Percentiles rank a stretch among this genome's conserved stretches.
Conservation (phyloP, 2,888 invertebrate genomes). For the Cactoblastis cactorum region DNA sequence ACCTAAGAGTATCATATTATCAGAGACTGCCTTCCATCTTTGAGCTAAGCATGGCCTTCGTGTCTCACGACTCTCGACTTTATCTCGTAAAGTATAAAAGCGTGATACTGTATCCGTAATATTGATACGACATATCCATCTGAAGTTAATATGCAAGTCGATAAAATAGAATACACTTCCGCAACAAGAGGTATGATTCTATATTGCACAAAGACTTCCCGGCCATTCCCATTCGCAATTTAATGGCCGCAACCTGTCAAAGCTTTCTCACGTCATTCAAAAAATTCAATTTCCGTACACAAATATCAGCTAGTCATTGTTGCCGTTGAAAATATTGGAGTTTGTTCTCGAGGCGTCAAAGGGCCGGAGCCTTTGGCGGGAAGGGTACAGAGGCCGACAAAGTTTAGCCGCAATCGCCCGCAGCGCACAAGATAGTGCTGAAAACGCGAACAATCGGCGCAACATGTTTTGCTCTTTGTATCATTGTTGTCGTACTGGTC, state of each 20-base stretch:
- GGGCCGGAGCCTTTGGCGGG: constrained; percentile 46
- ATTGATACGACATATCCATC: neutral
- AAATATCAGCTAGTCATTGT: constrained; percentile 74
- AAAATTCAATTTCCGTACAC: constrained; percentile 79
- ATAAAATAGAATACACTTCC: constrained; percentile 33
- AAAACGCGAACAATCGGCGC: constrained; percentile 64
- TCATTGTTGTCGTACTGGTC: constrained; percentile 49
- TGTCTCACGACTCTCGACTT: no score
- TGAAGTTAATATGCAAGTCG: constrained; percentile 7
- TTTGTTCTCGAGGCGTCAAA: constrained; percentile 48
- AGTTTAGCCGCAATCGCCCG: constrained; percentile 52
- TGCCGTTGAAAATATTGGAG: constrained; percentile 67
- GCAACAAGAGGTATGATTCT: constrained; percentile 26
- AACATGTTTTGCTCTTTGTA: constrained; percentile 65
- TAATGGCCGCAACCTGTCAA: constrained; percentile 65
- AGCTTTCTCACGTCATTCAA: constrained; percentile 69
- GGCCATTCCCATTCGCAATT: constrained; percentile 40
- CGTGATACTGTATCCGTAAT: no score
- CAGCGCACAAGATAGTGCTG: constrained; percentile 65
- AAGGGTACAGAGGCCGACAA: constrained; percentile 49
- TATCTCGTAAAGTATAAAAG: no score
- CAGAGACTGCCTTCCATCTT: no score
- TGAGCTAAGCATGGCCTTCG: no score
- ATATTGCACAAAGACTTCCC: constrained; percentile 56
- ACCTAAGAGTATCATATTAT: no score